These are phyloP conservation scores for Crax fasciolata DNA, from an alignment of 2,797 vertebrate species.

Conservation along the genomic window DNA sequence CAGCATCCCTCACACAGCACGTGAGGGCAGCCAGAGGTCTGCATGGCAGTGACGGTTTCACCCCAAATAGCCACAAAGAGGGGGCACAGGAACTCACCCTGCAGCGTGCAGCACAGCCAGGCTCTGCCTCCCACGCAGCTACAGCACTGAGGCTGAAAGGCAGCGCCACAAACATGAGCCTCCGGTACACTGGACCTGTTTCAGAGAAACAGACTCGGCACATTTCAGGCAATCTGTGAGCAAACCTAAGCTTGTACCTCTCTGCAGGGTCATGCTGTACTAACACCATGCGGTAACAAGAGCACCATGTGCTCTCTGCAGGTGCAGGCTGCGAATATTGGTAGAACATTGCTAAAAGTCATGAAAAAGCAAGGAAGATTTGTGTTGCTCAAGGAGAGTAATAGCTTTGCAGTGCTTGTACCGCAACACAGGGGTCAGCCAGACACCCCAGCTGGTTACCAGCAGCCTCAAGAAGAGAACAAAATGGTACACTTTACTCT, in stretches of 20 bases:
- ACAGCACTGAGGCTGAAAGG: not conserved
- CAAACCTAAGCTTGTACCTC: conserved; percentile 12
- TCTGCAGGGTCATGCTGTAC: not conserved
- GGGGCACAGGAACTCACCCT: not conserved
- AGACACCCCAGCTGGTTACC: conserved; percentile 2
- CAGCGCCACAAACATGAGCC: not conserved
- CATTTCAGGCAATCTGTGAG: conserved; percentile 21
- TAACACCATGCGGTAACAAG: not conserved
- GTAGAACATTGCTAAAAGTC: not conserved
- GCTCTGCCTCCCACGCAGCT: not conserved
- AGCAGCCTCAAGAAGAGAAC: conserved; percentile 19
- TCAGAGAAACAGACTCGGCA: not conserved
- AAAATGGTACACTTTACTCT: not conserved
- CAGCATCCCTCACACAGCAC: not conserved
- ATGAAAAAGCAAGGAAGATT: not conserved
- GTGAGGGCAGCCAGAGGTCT: not conserved
- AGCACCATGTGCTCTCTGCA: not conserved
- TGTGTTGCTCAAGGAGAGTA: not conserved
- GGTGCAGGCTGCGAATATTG: not conserved
- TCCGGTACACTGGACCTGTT: not conserved
- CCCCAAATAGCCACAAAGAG: not conserved
- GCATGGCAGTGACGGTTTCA: not conserved
- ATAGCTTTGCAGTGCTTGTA: not conserved
- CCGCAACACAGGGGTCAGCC: not conserved
- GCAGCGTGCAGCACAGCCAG: not conserved